Percentiles rank a stretch among this genome's conserved stretches.
phyloP scores from a whole-genome alignment of 2,113 vertebrate species.

The Chionomys nivalis region DNA sequence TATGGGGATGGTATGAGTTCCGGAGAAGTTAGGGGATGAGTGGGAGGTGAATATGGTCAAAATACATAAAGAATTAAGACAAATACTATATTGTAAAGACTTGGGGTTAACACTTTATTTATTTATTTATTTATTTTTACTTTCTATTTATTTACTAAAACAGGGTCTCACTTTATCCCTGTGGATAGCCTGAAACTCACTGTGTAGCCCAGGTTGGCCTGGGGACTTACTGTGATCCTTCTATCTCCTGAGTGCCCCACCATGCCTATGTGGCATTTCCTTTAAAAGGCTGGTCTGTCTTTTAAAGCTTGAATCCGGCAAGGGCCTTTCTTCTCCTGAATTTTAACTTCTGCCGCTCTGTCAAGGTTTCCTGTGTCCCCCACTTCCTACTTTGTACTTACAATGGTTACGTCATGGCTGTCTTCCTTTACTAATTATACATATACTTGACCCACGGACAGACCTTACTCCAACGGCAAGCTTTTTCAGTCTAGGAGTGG shows the following conservation, averaged over 20 bases:
- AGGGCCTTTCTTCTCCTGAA: not conserved
- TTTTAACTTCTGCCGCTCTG: not conserved
- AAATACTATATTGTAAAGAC: not conserved
- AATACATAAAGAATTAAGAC: not conserved
- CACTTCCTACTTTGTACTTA: not conserved
- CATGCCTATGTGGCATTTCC: not conserved
- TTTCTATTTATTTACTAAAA: not conserved
- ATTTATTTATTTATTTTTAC: not conserved
- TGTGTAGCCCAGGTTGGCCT: not conserved
- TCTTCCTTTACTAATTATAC: not conserved
- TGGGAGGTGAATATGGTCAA: not conserved
- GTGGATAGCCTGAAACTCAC: too few species aligned
- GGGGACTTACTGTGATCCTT: not conserved
- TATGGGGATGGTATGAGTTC: not conserved
- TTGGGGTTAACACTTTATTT: not conserved
- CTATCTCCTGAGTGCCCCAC: not conserved
- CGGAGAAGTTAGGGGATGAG: not conserved
- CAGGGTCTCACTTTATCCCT: not conserved
- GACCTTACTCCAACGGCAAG: not conserved
- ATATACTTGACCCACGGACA: not conserved
- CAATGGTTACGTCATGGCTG: not conserved
- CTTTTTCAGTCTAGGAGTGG: not conserved
- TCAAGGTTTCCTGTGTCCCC: not conserved
- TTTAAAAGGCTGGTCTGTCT: conserved; percentile 6
- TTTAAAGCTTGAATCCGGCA: not conserved